A percentile compares a stretch with the other conserved stretches of the same genome.
Evolutionary conservation across 2,113 vertebrate species (phyloP).

Genomic region (Barbus barbus): DNA sequence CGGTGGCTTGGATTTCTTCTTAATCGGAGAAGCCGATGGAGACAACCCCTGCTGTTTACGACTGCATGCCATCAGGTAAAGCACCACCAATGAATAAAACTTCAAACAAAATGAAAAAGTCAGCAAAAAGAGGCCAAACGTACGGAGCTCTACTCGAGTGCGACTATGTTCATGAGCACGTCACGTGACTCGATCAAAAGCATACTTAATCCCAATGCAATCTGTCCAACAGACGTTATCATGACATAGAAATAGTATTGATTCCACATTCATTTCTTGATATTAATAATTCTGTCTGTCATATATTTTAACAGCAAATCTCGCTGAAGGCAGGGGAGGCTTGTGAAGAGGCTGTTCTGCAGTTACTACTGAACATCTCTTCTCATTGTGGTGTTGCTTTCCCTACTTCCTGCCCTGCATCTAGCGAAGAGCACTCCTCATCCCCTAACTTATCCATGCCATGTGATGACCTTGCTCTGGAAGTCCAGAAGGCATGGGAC

Average conservation of each 20-base stretch:
- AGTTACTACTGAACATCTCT: conserved; percentile 86
- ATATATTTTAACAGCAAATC: conserved; percentile 68
- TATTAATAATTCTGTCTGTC: neutral
- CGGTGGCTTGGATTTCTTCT: too few species aligned
- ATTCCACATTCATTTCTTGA: neutral
- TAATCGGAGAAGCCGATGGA: too few species aligned
- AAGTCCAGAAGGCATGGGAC: conserved; percentile 86
- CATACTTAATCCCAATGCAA: neutral
- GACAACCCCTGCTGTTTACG: too few species aligned
- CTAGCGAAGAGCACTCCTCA: conserved; percentile 67
- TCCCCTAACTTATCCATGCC: conserved; percentile 79
- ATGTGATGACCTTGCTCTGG: conserved; percentile 78
- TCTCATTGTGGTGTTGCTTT: conserved; percentile 83
- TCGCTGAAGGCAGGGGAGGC: conserved; percentile 78
- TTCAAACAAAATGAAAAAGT: too few species aligned
- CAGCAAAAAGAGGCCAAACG: too few species aligned
- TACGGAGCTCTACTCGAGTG: too few species aligned
- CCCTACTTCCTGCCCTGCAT: conserved; percentile 66
- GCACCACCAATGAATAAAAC: too few species aligned
- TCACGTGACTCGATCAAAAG: too few species aligned
- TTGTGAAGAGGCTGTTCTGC: conserved; percentile 83
- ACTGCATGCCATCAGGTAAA: too few species aligned
- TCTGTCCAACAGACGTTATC: neutral
- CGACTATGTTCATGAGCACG: too few species aligned
- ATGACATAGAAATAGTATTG: neutral